Evolutionary conservation across 2,888 invertebrate genomes (phyloP), one percentile per base, ranked within the genome.

Genomic region (Cosmopolites sordidus): DNA sequence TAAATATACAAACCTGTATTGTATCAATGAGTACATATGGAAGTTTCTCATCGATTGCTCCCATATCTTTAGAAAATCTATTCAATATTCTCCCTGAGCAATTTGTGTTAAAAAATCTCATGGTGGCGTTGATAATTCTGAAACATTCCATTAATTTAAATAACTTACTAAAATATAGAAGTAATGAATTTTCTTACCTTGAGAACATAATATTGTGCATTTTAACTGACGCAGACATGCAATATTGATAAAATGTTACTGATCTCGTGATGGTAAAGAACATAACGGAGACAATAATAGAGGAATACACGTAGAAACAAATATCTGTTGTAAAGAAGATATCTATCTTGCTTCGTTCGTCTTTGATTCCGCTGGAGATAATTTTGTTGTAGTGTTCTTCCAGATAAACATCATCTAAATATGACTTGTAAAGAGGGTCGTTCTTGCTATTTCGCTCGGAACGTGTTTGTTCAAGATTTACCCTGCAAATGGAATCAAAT

Each of bases 51-150:
- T 81, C 81, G 12, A 80, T 75, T 0, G 77, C 72, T 0, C 79
- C 85, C 67, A 84, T 80, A 66, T 87, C 87, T 67, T 86, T 86
- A 2, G 86, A 82, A 68, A 87, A 86, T 43, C 87, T 73, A 70
- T 86, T 87, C 37, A 87, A 71, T 55, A 87, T 80, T 29, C 79
- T 71, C 1, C 81, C 81, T 1, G 79, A 76, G 1, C 83, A 81
- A 66, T 86, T 86, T 1, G 75, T 78, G 62, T 86, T 84, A 70
- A 87, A 87, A 68, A 88, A 88, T 48, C 74, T 70, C 74, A 86
- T 81, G 0, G 82, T 81, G 0, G 83, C 79, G 33, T 79, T 73
- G n/a, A 84, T 78, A 2, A 87, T 76, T 14, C 55, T 54, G 9
- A 33, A 54, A 49, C 3, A 16, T 6, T 6, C 4, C 16, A 40